Evolutionary conservation across 2,888 invertebrate species (phyloP), one percentile per base, ranked within the genome.

Genomic region (Andrena camellia): DNA sequence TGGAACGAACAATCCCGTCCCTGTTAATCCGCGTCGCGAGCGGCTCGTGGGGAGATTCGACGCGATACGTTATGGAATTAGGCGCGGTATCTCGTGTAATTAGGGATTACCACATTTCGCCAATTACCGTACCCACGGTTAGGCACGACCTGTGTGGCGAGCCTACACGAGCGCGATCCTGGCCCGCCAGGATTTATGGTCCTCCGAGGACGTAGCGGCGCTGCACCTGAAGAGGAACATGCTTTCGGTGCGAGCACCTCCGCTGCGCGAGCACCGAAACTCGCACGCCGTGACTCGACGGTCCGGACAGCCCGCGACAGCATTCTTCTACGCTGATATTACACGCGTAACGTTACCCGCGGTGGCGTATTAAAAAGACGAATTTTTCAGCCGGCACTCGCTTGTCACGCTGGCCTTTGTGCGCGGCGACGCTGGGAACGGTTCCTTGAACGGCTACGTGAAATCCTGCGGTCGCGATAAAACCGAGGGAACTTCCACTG

Each of bases 41-140:
- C 67, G 67, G 48, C 42, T 31, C 10, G 62, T 35, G 54, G 31
- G 50, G 57, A 29, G 76, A 73, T 79, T 64, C 63, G 52, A 67
- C 59, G 70, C 70, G 71, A 80, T 78, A 79, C 76, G 85, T 87
- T 81, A 77, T 74, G 80, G 57, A 78, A 87, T 88, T 87, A 86
- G 82, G 76, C 76, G 71, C 84, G 84, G 76, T 78, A 86, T 80
- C 84, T 74, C 63, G 48, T 63, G 80, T 88, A 88, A 88, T 88
- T 88, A 88, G 82, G 80, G 81, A 89, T 90, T 89, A 87, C 90
- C 85, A 82, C 89, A 88, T 89, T 90, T 86, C 83, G 86, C 90
- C 90, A 88, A 90, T 89, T 90, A 90, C 71, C 76, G 71, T 74
- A 48, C 69, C 69, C 78, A 71, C 83, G 82, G 86, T 83, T 86